Conservation (phyloP, 2,113 vertebrate species). For the Spizaetus ornatus region DNA sequence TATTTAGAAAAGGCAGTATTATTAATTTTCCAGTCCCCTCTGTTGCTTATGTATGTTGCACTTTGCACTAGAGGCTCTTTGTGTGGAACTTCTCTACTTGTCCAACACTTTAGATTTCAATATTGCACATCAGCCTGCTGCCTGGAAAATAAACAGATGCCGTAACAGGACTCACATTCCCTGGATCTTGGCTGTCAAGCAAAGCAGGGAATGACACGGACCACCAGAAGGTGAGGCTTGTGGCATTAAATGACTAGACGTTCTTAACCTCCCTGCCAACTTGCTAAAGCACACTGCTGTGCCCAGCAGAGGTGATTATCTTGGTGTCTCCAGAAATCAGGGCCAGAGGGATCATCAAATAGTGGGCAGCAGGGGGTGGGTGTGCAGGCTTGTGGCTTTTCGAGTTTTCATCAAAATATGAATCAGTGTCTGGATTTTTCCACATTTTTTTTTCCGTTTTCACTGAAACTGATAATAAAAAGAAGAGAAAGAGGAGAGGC, state of each 20-base stretch:
- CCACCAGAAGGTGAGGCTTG: neutral
- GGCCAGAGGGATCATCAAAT: neutral
- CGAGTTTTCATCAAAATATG: neutral
- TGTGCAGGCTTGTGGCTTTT: neutral
- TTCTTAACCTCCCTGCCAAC: neutral
- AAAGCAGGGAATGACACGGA: neutral
- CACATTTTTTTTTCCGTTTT: neutral
- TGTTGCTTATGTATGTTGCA: accelerated
- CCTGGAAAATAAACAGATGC: neutral
- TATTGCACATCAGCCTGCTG: neutral
- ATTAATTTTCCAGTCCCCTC: neutral
- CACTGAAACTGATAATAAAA: neutral
- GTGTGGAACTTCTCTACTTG: neutral
- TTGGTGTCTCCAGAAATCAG: neutral
- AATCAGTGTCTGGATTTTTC: neutral
- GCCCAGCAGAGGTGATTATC: neutral
- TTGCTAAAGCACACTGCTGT: neutral
- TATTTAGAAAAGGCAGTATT: neutral
- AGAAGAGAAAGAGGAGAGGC: neutral
- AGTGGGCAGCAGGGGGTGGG: neutral
- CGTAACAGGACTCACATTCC: neutral
- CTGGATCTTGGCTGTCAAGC: neutral
- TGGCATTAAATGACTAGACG: neutral
- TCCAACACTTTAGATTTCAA: neutral
- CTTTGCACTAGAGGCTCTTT: neutral